Base-by-base conservation (phyloP, 1,140 invertebrate species). In the Akabosia matsudoensis region DNA sequence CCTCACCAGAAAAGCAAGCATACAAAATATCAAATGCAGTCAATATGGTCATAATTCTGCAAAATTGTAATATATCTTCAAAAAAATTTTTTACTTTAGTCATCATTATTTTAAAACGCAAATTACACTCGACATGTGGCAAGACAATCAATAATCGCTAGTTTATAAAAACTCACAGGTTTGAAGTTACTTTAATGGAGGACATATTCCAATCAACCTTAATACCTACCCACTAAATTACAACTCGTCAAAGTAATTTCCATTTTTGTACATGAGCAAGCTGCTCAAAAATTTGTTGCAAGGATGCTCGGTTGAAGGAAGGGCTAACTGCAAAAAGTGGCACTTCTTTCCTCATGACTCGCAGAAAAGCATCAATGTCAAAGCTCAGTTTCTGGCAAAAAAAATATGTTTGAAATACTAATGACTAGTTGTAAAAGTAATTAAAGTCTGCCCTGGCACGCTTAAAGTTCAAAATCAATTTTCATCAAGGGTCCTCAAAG, bases 121-220 rank as follows among this genome's bases (percentile, higher is more conserved):
- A n/a, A n/a, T n/a, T 67, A 13, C 61, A 31, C 31, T 67, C 30
- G 28, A 67, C 61, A 67, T 67, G 61, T 67, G 61, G 24, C 28
- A 22, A 30, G 61, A 67, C 22, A 22, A 30, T 45, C 37, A 45
- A 45, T 10, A 45, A 45, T 10, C 37, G 37, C 37, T 7, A 45
- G 37, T 45, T 45, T n/a, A n/a, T n/a, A n/a, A n/a, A n/a, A n/a
- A n/a, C 37, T 45, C 37, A 45, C 7, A 45, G 18, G 37, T 45
- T 7, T 45, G 18, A 10, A 45, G 7, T 18, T 45, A 18, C 37
- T n/a, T n/a, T n/a, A 18, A 45, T 45, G 37, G 18, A 45, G 37
- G 18, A 45, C 37, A 18, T 45, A 10, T 10, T 45, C 37, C 7
- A 45, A 45, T n/a, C n/a, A 18, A 45, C 37, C 37, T 18, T 45